Evolutionary conservation across 2,797 vertebrate species (phyloP), one percentile per base, ranked within the genome.

Genomic region (Sebastes steindachneri): DNA sequence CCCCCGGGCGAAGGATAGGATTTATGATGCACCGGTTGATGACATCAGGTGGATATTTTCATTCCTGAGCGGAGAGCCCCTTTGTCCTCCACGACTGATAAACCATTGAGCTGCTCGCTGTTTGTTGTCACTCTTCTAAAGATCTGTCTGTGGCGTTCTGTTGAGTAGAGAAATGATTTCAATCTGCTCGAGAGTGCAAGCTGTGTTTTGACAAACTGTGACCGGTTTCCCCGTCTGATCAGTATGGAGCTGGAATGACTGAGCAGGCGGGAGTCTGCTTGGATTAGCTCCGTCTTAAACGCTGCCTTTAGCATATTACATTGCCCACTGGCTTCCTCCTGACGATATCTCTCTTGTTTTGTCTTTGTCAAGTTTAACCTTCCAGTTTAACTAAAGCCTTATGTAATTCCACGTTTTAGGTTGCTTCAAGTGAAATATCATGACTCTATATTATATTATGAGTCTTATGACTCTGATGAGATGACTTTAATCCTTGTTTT

Each of bases 41-140:
- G 91, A 91, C 91, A 92, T 94, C 92, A 92, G 88, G 89, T 88
- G 86, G 86, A 87, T 86, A 68, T 86, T 92, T 88, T 88, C 85
- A 85, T 86, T 86, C 80, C 64, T 71, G 75, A 87, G 82, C 73
- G 6, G 66, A 87, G 74, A 74, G 65, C 35, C 67, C 58, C 88
- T 93, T 92, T 88, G 87, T 90, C 86, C 83, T 80, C 79, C 65
- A 3, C 68, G 4, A 54, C 77, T 83, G 92, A 90, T 89, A 78
- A 92, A 90, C 77, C 81, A 71, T 45, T 88, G 75, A 84, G 79
- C 83, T 45, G 51, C 62, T 89, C 58, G 17, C 77, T 60, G 77
- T 83, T 90, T 90, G 85, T 86, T 85, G 86, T 90, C 83, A 51
- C 81, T 85, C 78, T 75, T 86, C 23, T 71, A 88, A 87, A 90